Percentiles rank a stretch among this genome's conserved stretches.
Evolutionary conservation across 2,113 vertebrate genomes (phyloP).

Genomic region (Saccopteryx leptura): DNA sequence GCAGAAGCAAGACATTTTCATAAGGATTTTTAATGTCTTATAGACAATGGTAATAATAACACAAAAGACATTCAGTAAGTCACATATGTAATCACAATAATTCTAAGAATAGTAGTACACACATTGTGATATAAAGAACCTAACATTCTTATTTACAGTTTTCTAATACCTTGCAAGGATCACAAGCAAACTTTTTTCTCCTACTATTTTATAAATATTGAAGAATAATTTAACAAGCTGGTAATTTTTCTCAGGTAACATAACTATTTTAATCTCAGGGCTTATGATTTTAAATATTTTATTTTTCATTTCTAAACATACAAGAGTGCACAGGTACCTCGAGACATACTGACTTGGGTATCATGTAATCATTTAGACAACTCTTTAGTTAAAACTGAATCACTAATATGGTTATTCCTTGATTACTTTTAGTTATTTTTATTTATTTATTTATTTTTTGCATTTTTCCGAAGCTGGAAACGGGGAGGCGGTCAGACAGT

Average conservation of each 20-base stretch:
- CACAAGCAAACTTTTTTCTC: background rate
- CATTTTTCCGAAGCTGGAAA: too few relatives aligned
- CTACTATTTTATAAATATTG: background rate
- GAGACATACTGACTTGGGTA: background rate
- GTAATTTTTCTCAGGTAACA: background rate
- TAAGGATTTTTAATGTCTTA: background rate
- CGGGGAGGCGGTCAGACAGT: too few relatives aligned
- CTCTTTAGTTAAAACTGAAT: background rate
- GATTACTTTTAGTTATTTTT: background rate
- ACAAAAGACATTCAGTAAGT: background rate
- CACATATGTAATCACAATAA: background rate
- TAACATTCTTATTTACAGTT: background rate
- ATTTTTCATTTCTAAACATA: background rate
- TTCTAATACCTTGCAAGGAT: background rate
- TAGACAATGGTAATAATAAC: background rate
- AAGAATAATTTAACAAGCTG: background rate
- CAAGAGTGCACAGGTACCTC: background rate
- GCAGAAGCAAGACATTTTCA: background rate
- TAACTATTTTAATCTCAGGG: background rate
- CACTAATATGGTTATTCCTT: background rate
- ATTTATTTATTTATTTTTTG: background rate
- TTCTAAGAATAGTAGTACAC: background rate
- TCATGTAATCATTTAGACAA: background rate
- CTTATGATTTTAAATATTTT: background rate
- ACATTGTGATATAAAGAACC: background rate